A percentile compares a stretch with the other conserved stretches of the same genome.
These are phyloP conservation scores for Cinclus mexicanus DNA, from an alignment of 2,113 vertebrate species.

Conservation along the genomic window DNA sequence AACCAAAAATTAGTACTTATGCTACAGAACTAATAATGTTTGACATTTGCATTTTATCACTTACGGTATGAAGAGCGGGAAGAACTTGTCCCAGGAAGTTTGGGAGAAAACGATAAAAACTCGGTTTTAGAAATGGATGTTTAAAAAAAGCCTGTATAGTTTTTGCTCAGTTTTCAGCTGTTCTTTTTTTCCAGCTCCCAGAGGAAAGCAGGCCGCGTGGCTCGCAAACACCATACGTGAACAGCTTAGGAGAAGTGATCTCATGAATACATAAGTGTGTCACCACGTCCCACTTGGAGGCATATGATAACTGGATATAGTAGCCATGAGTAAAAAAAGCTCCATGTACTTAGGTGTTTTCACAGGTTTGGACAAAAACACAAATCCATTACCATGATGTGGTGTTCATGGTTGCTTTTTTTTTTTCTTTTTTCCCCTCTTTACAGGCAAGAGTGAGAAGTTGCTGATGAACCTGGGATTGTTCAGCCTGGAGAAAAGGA, in stretches of 20 bases:
- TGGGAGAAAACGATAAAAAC: slow-evolving; percentile 39
- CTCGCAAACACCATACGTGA: slow-evolving; percentile 65
- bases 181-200: slow-evolving; percentile 45
- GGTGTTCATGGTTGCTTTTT: not conserved
- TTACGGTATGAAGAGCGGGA: slow-evolving; percentile 46
- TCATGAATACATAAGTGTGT: slow-evolving; percentile 65
- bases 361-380: slow-evolving; percentile 15
- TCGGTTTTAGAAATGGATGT: slow-evolving; percentile 38
- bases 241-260: slow-evolving; percentile 51
- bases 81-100: slow-evolving; percentile 65
- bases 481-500: not conserved
- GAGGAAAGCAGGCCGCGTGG: slow-evolving; percentile 51
- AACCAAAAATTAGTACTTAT: slow-evolving; percentile 76
- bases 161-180: slow-evolving; percentile 42
- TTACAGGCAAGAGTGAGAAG: not conserved
- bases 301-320: slow-evolving; percentile 59
- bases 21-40: slow-evolving; percentile 78
- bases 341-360: slow-evolving; percentile 8
- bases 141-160: slow-evolving; percentile 36
- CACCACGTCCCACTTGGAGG: slow-evolving; percentile 66
- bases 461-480: not conserved
- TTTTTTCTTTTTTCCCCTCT: not conserved
- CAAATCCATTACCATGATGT: not conserved
- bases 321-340: slow-evolving; percentile 35
- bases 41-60: slow-evolving; percentile 75